Conservation (phyloP, 2,797 vertebrate genomes). For the Smutsia gigantea region DNA sequence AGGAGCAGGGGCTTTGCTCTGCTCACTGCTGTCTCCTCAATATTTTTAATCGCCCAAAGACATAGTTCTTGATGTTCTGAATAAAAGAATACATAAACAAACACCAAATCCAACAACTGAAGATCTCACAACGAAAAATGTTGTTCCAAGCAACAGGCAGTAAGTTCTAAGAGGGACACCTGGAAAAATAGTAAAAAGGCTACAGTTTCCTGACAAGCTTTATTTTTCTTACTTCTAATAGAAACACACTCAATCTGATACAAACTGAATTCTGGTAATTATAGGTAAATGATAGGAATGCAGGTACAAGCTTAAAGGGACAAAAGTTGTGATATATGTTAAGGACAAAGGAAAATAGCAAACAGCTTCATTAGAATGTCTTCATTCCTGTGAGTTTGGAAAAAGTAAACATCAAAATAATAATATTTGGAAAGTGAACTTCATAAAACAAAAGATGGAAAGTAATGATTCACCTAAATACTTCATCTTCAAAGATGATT, state of each 20-base stretch:
- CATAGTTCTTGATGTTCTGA: constrained; percentile 48
- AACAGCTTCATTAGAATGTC: background rate
- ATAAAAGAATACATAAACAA: constrained; percentile 64
- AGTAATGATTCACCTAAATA: background rate
- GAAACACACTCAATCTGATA: constrained; percentile 13
- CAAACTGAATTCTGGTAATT: background rate
- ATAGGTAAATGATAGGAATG: background rate
- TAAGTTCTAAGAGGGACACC: constrained; percentile 67
- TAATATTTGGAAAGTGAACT: constrained; percentile 46
- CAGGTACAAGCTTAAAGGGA: background rate
- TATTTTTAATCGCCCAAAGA: background rate
- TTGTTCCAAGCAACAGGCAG: constrained; percentile 70
- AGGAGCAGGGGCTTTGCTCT: background rate
- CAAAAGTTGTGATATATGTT: background rate
- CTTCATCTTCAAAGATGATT: constrained; percentile 24
- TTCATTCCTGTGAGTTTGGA: constrained; percentile 28
- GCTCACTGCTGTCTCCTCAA: background rate
- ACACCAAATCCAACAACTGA: constrained; percentile 14
- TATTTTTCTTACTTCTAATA: constrained; percentile 54
- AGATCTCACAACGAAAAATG: constrained; percentile 45
- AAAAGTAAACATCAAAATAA: constrained; percentile 18
- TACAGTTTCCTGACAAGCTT: background rate
- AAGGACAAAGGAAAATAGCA: constrained; percentile 7
- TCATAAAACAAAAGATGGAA: constrained; percentile 29
- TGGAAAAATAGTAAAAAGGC: constrained; percentile 72